Percentiles rank a stretch among this genome's conserved stretches.
These are phyloP conservation scores for Edolisoma coerulescens DNA, from an alignment of 2,113 vertebrate genomes.

Conservation along the genomic window DNA sequence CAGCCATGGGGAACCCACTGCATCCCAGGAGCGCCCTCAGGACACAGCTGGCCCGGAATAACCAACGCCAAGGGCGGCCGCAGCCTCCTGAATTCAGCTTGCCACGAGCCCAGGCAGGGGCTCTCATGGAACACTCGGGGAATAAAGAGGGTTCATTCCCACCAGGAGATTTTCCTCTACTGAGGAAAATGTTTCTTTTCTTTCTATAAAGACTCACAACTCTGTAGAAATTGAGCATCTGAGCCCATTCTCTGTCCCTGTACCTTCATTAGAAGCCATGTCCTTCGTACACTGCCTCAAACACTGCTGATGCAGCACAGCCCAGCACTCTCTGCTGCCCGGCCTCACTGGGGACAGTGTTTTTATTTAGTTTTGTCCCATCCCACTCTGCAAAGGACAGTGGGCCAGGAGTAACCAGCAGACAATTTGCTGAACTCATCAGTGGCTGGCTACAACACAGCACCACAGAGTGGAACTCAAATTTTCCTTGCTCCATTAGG, in stretches of 20 bases:
- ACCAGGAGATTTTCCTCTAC: neutral
- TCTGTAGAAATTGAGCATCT: neutral
- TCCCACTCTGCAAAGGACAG: neutral
- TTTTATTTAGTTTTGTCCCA: neutral
- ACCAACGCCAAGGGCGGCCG: neutral
- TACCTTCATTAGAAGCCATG: neutral
- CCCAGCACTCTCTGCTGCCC: neutral
- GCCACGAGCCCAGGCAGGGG: neutral
- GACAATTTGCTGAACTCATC: neutral
- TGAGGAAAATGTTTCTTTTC: neutral
- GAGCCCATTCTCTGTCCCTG: neutral
- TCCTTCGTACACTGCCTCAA: neutral
- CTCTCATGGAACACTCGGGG: neutral
- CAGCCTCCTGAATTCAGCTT: neutral
- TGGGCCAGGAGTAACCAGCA: neutral
- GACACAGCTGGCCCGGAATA: neutral
- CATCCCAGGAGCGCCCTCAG: neutral
- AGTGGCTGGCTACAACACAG: neutral
- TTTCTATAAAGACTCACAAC: neutral
- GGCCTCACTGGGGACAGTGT: neutral
- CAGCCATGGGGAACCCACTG: neutral
- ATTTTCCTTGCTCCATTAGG: neutral
- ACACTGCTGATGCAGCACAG: neutral
- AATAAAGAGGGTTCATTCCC: neutral
- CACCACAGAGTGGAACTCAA: fast-evolving